Conservation (phyloP, 2,113 vertebrate species). For the Chionomys nivalis region DNA sequence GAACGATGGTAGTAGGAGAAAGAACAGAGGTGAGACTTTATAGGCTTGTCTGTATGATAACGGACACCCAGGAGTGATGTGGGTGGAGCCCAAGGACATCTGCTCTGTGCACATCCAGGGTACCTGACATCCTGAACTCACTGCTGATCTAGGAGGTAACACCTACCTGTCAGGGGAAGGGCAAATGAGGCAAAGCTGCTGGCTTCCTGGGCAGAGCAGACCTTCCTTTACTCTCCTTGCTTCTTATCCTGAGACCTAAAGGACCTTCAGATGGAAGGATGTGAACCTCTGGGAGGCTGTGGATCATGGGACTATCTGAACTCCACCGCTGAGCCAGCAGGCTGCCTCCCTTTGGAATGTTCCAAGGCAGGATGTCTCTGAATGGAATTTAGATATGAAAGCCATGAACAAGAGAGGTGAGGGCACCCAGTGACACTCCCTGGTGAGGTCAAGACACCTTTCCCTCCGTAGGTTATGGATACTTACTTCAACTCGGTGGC, state of each 20-base stretch:
- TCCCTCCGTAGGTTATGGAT: background rate
- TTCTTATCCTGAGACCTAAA: background rate
- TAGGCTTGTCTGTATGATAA: too few species aligned
- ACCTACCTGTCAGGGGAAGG: background rate
- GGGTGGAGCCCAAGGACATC: background rate
- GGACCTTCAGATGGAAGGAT: background rate
- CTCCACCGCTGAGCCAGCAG: background rate
- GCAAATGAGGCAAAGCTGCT: background rate
- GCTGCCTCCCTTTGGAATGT: background rate
- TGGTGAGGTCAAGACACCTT: background rate
- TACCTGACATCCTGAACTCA: background rate
- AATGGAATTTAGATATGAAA: background rate
- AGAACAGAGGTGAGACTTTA: background rate
- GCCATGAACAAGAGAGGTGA: background rate
- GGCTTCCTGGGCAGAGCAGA: background rate
- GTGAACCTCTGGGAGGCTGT: background rate
- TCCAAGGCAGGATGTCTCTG: conserved; percentile 18
- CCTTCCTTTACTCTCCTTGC: background rate
- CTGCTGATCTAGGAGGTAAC: background rate
- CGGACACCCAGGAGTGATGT: background rate
- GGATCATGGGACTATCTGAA: background rate
- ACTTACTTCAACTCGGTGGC: background rate
- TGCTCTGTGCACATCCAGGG: accelerated
- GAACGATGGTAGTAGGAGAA: background rate
- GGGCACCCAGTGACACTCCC: background rate